A percentile compares a stretch with the other conserved stretches of the same genome.
These are phyloP conservation scores for mouse (Mus musculus) DNA, from an alignment of 2,113 vertebrate species.

Conservation along the genomic window GRCm39 chr13:93663001-93663500, in stretches of 20 bases:
- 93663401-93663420: not conserved
- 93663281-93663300: not conserved
- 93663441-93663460: not conserved
- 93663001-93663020: not conserved
- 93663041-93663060: not conserved
- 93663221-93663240: not conserved
- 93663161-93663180: not conserved
- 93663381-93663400: not conserved
- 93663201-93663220: not conserved
- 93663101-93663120: not conserved
- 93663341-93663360: not conserved
- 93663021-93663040: not conserved
- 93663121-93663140: not conserved
- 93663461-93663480: not conserved
- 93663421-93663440: not conserved
- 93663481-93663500: not conserved
- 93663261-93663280: not conserved
- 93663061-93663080: not conserved
- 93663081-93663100: not conserved
- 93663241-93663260: not conserved
- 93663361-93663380: not conserved
- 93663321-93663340: not conserved
- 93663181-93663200: not conserved
- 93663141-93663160: not conserved
- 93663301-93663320: not conserved